Evolutionary conservation across 2,797 vertebrate species (phyloP), one percentile per base, ranked within the genome.

Genomic region (Chaetophractus vellerosus): DNA sequence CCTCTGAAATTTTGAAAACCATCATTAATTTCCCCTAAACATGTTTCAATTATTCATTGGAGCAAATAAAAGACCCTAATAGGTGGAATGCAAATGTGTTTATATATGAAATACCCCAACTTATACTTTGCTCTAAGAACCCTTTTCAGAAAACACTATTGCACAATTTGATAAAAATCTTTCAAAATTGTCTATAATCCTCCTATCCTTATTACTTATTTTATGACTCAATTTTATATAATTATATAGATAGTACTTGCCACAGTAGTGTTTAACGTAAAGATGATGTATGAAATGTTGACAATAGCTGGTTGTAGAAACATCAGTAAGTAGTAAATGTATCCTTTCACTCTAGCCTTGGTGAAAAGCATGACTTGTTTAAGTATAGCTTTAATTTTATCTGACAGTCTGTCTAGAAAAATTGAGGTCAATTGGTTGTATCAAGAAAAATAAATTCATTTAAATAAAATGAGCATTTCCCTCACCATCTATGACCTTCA

Each of bases 381-480:
- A 84, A 81, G 57, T 72, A 57, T 75, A 80, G 57, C 33, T 81
- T 83, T 64, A 93, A 36, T 91, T 87, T 72, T 74, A 68, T 33
- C 5, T 74, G 41, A 31, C 90, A 28, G 81, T 80, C 8, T 45
- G 85, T 66, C 12, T 38, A 36, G 36, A 38, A 38, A 38, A 38
- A 38, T 38, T 38, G 38, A 38, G 38, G 3, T 38, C 38, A 38
- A 38, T 38, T 38, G 38, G 6, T 6, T 38, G 38, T 38, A 38
- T 38, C 38, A 38, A 38, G 38, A 38, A 38, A 38, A 38, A 38
- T 38, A 38, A 38, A 38, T 38, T 23, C 1, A 28, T 21, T 41
- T 74, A 48, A 93, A 52, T 59, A 86, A 74, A 96, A 76, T 66
- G n/a, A 93, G 16, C 90, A 82, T 93, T 87, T 55, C 5, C 18